A percentile compares a stretch with the other conserved stretches of the same genome.
These are phyloP conservation scores for Bemisia tabaci DNA, from an alignment of 1,140 invertebrate genomes.

Conservation along the genomic window DNA sequence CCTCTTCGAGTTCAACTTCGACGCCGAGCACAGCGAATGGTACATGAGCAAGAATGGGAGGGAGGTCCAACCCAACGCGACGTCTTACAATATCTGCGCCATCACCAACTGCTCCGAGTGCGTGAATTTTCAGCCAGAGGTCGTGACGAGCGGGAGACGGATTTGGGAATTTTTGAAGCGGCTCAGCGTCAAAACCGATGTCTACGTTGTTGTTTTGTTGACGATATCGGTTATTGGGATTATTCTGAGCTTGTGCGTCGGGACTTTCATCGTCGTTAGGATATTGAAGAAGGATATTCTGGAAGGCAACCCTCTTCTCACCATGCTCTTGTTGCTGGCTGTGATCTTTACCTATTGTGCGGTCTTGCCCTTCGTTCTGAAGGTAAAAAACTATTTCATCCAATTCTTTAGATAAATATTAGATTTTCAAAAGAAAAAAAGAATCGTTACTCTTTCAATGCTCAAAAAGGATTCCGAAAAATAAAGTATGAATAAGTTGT, in stretches of 20 bases:
- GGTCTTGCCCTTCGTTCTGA: slow-evolving; percentile 38
- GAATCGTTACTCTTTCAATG: no score
- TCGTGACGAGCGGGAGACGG: background rate
- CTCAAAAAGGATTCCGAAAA: no score
- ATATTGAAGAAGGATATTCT: slow-evolving; percentile 36
- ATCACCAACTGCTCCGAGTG: background rate
- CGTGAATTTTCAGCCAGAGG: background rate
- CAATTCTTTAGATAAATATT: slow-evolving; percentile 13
- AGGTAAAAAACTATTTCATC: slow-evolving; percentile 25
- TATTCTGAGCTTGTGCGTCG: slow-evolving; percentile 32
- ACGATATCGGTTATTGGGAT: slow-evolving; percentile 34
- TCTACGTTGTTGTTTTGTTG: slow-evolving; percentile 36
- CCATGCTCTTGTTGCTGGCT: slow-evolving; percentile 36
- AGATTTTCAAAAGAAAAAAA: no score
- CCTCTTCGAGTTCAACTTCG: background rate
- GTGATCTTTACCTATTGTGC: slow-evolving; percentile 36
- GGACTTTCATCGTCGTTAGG: slow-evolving; percentile 37
- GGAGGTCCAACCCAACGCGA: background rate
- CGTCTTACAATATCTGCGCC: background rate
- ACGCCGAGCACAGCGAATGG: background rate
- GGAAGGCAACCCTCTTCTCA: slow-evolving; percentile 39
- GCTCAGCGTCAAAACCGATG: slow-evolving; percentile 21
- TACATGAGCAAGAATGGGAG: background rate
- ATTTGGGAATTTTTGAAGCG: background rate
- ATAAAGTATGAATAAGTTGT: no score